A percentile compares a stretch with the other conserved stretches of the same genome.
Conservation (phyloP, 1,140 invertebrate genomes). For the Ctenoplectra terminalis region DNA sequence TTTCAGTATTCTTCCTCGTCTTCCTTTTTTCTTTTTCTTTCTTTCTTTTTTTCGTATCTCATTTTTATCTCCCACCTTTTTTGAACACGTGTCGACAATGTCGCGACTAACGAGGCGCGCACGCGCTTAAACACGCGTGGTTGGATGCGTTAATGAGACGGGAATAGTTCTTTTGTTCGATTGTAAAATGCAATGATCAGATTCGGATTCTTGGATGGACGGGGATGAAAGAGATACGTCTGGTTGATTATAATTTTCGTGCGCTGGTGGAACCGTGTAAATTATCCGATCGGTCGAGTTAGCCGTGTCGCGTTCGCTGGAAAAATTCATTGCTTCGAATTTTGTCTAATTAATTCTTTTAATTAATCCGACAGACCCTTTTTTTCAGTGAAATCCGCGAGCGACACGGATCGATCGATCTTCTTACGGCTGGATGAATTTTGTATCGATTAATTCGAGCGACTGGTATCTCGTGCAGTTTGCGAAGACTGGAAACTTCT, state of each 20-base stretch:
- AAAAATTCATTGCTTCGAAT: not conserved
- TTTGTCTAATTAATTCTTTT: constrained; percentile 22
- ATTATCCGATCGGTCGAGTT: not conserved
- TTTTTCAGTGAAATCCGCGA: not conserved
- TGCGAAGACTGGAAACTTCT: not conserved
- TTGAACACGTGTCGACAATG: not conserved
- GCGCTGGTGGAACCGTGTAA: not conserved
- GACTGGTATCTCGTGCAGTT: too few relatives aligned
- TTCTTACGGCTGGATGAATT: not conserved
- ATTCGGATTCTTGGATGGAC: constrained; percentile 11
- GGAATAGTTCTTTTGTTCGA: constrained; percentile 9
- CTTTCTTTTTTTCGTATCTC: not conserved
- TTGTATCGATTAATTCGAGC: not conserved
- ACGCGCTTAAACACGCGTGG: not conserved
- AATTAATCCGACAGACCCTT: not conserved
- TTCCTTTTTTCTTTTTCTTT: not conserved
- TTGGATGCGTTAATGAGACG: constrained; percentile 12
- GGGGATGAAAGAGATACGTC: not conserved
- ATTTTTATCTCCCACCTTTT: not conserved
- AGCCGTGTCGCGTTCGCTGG: not conserved
- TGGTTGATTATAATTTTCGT: not conserved
- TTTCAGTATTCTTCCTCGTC: constrained; percentile 20
- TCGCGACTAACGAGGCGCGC: not conserved
- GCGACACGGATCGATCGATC: not conserved
- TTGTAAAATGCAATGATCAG: constrained; percentile 31